phyloP scores from a whole-genome alignment of 2,113 vertebrate species.

The Piliocolobus tephrosceles region DNA sequence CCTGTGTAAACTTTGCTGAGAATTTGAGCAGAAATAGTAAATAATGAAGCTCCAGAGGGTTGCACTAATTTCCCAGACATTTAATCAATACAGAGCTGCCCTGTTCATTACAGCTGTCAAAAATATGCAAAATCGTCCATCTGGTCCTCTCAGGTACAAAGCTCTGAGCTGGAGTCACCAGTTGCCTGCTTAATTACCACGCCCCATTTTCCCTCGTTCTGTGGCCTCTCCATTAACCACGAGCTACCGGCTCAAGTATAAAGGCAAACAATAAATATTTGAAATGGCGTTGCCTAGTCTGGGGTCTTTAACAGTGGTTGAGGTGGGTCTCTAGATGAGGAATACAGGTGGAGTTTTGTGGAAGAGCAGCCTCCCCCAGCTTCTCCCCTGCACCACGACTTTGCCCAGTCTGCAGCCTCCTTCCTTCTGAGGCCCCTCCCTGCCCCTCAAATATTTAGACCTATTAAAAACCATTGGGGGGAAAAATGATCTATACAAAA shows the following conservation, averaged over 20 bases:
- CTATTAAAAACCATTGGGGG: conserved; percentile 75
- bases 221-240: conserved; percentile 60
- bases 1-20: conserved; percentile 37
- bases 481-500: conserved; percentile 85
- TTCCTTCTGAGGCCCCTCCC: neutral
- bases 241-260: conserved; percentile 66
- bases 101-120: conserved; percentile 80
- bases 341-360: neutral
- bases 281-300: conserved; percentile 50
- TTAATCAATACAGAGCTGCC: conserved; percentile 74
- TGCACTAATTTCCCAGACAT: conserved; percentile 70
- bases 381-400: fast-evolving
- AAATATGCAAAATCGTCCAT: conserved; percentile 79
- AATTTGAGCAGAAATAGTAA: conserved; percentile 27
- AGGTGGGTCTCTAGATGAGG: neutral
- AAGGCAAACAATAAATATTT: conserved; percentile 75
- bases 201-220: conserved; percentile 62
- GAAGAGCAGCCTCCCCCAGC: fast-evolving
- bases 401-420: fast-evolving
- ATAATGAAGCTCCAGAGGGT: conserved; percentile 59
- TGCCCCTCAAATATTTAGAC: conserved; percentile 73
- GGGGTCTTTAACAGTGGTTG: neutral
- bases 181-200: conserved; percentile 74
- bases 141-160: conserved; percentile 72
- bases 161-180: conserved; percentile 54